These are phyloP conservation scores for Poeciliopsis paucimaculata DNA, from an alignment of 2,797 vertebrate genomes.

Conservation along the genomic window DNA sequence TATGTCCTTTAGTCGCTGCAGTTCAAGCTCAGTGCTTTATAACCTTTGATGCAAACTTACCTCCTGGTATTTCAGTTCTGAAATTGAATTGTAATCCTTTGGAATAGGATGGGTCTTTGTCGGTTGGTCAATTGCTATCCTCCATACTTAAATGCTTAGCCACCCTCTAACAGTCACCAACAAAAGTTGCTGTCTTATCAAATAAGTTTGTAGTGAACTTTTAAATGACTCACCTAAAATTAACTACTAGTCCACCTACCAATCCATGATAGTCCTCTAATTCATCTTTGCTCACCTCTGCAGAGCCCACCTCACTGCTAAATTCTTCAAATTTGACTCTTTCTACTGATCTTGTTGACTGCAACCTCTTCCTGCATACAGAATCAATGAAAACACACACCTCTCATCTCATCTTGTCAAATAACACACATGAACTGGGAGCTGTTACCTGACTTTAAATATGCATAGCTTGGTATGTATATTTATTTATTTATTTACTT, in stretches of 20 bases:
- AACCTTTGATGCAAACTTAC: not conserved
- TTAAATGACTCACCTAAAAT: not conserved
- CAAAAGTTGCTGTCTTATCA: not conserved
- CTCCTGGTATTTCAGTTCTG: not conserved
- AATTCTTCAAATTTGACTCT: not conserved
- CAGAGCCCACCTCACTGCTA: not conserved
- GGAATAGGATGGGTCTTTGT: too few relatives aligned
- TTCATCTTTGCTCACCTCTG: not conserved
- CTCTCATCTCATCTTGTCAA: not conserved
- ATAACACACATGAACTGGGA: not conserved
- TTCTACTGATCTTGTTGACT: not conserved
- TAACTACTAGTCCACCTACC: not conserved
- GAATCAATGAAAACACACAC: not conserved
- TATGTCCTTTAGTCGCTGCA: not conserved
- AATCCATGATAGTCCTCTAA: not conserved
- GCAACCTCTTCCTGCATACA: not conserved
- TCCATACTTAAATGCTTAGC: not conserved
- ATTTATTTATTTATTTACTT: too few relatives aligned
- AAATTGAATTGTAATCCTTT: too few relatives aligned
- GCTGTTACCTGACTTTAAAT: not conserved
- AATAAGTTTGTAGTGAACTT: not conserved
- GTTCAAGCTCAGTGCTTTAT: not conserved
- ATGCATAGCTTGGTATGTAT: not conserved
- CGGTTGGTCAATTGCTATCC: not conserved
- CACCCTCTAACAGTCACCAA: not conserved